These are phyloP conservation scores for Notodonta ziczac DNA, from an alignment of 2,888 invertebrate species.

Conservation along the genomic window DNA sequence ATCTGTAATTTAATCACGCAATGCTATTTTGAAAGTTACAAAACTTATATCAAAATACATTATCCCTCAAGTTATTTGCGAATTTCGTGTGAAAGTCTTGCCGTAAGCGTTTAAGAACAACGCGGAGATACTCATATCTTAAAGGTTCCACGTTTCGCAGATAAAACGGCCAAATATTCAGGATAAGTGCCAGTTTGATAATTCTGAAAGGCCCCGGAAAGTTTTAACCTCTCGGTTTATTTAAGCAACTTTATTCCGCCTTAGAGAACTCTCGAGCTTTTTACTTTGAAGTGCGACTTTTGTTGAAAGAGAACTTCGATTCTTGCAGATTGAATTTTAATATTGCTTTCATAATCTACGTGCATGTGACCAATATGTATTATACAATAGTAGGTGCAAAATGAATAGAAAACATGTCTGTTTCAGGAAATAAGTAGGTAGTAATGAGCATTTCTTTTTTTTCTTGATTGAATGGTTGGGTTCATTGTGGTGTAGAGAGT, in stretches of 20 bases:
- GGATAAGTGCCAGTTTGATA: constrained; percentile 51
- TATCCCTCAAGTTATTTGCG: background rate
- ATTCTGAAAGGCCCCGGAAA: constrained; percentile 45
- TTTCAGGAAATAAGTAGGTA: background rate
- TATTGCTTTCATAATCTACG: background rate
- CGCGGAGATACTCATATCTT: constrained; percentile 14
- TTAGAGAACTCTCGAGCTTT: constrained; percentile 15
- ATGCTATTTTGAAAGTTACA: too few relatives aligned
- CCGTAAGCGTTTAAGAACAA: constrained; percentile 55
- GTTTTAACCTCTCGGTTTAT: constrained; percentile 46
- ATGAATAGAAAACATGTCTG: background rate
- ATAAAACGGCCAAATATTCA: constrained; percentile 55
- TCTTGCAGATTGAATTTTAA: background rate
- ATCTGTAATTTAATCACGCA: too few relatives aligned
- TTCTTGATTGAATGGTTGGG: constrained; percentile 41
- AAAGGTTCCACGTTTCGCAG: constrained; percentile 34
- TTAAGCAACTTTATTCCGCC: constrained; percentile 28
- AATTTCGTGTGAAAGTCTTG: constrained; percentile 40
- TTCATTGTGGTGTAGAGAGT: constrained; percentile 35
- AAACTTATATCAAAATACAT: background rate
- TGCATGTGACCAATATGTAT: background rate
- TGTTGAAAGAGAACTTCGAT: constrained; percentile 10
- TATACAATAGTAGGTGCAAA: background rate
- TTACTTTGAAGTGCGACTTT: constrained; percentile 9
- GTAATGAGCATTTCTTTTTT: constrained; percentile 28